Base-by-base conservation (phyloP, 1,140 invertebrate genomes). In the Trachymyrmex septentrionalis region DNA sequence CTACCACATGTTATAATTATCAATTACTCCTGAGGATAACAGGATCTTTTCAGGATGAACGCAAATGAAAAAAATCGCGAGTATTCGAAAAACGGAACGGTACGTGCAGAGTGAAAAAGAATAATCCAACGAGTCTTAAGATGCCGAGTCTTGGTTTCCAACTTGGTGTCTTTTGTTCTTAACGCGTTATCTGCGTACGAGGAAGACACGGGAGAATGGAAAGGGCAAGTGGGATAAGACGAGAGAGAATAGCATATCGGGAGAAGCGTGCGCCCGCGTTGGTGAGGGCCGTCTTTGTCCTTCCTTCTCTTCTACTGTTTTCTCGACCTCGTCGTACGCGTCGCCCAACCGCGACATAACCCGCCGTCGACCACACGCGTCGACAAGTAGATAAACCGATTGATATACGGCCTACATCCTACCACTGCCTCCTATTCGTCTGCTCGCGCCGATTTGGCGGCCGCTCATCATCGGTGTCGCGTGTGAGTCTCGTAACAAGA, bases 361-460 rank as follows among this genome's bases (percentile, higher is more conserved):
- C 80, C 81, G 81, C 75, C 86, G 87, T 77, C 93, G 94, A 94
- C 94, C 94, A 95, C 94, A 95, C 94, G 94, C 94, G 94, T 95
- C 93, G 94, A 94, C 94, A 93, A 94, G 94, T 94, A 95, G 94
- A 95, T 95, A 95, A 95, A 95, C 92, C 94, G 94, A 95, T 95
- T 95, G 94, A 95, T 95, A 94, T 95, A 94, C 92, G 94, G 93
- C 92, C 93, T 92, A 92, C 91, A 91, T 92, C 91, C 91, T 92
- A 90, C 85, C 87, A 61, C 86, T 87, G 86, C 81, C 85, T 85
- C 66, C 75, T 81, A 77, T 34, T n/a, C 63, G 87, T 57, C 34
- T 57, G 67, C 87, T 55, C 81, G 82, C 87, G 87, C 71, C 87
- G 88, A 89, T 89, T 89, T 85, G 71, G 38, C 82, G 87, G 85